Evolutionary conservation across 2,113 vertebrate genomes (phyloP), one percentile per base, ranked within the genome.

Genomic region (Etia nguti): DNA sequence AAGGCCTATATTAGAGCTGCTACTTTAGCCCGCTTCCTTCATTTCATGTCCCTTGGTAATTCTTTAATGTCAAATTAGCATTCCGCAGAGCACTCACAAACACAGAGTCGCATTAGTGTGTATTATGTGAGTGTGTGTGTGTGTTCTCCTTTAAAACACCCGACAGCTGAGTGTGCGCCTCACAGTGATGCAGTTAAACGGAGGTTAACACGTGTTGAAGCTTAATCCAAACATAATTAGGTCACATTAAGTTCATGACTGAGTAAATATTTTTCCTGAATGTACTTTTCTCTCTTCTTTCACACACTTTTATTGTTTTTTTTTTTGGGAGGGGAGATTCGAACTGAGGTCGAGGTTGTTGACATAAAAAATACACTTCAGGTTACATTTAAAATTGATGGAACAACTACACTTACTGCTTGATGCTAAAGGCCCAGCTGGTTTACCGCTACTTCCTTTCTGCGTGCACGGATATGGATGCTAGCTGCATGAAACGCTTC

Each of bases 361-460:
- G 11, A 38, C 15, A 88, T 34, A 60, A 73, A 82, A 86, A 60
- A 85, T n/a, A 48, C 34, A 75, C 59, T 68, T 24, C 5, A 52
- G 70, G 68, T 80, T 41, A 3, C 81, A 92, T 93, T 90, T 84
- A 90, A 93, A 89, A 93, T 92, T 92, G 20, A 94, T 91, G 86
- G 9, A 88, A 90, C 86, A 90, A 62, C 79, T 16, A 84, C 83
- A 75, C 80, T 36, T 22, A 31, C 75, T 56, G 8, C 55, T 2
- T 31, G 31, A 26, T 65, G 81, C 88, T 89, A 81, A 90, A 81
- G 85, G 81, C 38, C 36, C 50, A 38, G 16, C 84, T 52, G 36
- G 82, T 93, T 83, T 86, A 50, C 83, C 43, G 10, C 43, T 9
- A 11, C 41, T 38, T 75, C 48, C 55, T 50, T 65, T 34, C 29